These are phyloP conservation scores for Indicator indicator DNA, from an alignment of 2,113 vertebrate genomes.

Conservation along the genomic window DNA sequence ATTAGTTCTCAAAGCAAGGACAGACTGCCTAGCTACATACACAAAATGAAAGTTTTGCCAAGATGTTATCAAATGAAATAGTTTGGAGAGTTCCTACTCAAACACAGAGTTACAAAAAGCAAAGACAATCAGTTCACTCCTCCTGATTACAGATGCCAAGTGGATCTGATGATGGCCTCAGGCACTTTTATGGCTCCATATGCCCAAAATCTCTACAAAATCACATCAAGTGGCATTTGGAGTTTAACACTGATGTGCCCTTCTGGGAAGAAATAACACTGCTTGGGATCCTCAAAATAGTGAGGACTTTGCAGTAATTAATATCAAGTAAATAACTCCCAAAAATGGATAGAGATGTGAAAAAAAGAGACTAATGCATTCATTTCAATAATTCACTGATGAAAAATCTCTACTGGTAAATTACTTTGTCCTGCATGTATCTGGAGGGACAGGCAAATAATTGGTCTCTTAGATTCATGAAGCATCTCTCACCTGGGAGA, in stretches of 20 bases:
- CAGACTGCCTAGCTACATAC: not conserved
- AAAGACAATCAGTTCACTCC: not conserved
- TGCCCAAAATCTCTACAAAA: slow-evolving; percentile 10
- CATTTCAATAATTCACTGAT: not conserved
- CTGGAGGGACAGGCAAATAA: not conserved
- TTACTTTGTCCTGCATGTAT: not conserved
- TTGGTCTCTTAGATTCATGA: not conserved
- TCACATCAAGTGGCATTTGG: not conserved
- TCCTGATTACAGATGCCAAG: slow-evolving; percentile 4
- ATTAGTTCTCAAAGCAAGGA: slow-evolving; percentile 6
- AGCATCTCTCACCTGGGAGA: not conserved
- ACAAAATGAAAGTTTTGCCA: not conserved
- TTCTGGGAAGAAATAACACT: not conserved
- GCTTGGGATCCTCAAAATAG: not conserved
- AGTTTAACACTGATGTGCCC: slow-evolving; percentile 15
- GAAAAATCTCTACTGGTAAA: not conserved
- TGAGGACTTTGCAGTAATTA: not conserved
- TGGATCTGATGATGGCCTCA: not conserved
- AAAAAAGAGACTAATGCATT: not conserved
- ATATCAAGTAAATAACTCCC: not conserved
- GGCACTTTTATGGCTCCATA: not conserved
- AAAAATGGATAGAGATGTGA: not conserved
- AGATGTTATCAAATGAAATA: not conserved
- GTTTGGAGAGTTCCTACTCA: not conserved
- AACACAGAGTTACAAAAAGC: not conserved